Conservation (phyloP, 30 jellyfish, hydroid and myxozoan species). For the Turritopsis rubra region DNA sequence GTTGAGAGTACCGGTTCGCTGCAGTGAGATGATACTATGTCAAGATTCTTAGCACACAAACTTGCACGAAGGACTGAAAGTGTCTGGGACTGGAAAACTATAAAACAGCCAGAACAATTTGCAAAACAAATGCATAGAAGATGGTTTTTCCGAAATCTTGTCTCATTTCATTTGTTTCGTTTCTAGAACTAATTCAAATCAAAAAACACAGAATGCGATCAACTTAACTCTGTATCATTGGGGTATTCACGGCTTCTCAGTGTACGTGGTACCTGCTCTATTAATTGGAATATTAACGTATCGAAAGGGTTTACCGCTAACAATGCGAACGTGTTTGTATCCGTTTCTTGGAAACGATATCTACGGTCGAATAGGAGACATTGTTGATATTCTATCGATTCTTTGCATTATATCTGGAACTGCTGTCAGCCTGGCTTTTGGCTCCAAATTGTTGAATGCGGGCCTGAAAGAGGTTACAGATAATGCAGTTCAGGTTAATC, state of each 20-base stretch:
- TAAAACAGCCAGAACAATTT: too few species aligned
- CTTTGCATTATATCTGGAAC: not conserved
- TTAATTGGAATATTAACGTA: not conserved
- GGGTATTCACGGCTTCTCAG: not conserved
- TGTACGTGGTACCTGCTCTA: not conserved
- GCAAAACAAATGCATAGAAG: too few species aligned
- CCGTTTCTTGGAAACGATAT: not conserved
- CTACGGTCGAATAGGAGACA: not conserved
- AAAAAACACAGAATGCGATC: not conserved
- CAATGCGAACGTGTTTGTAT: slow-evolving; percentile 1
- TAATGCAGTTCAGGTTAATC: not conserved
- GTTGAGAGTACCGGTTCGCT: too few species aligned
- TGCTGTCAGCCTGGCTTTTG: not conserved
- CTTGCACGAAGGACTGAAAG: too few species aligned
- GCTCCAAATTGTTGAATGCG: not conserved
- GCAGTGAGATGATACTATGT: too few species aligned
- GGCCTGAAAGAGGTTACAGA: not conserved
- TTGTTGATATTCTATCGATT: not conserved
- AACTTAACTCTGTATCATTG: not conserved
- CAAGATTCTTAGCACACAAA: too few species aligned
- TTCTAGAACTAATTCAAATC: not conserved
- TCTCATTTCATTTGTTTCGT: too few species aligned
- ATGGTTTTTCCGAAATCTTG: too few species aligned
- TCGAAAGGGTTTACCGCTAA: not conserved
- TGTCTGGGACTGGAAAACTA: too few species aligned